Conservation (phyloP, 2,888 invertebrate genomes). For the Nemotelus pantherinus region DNA sequence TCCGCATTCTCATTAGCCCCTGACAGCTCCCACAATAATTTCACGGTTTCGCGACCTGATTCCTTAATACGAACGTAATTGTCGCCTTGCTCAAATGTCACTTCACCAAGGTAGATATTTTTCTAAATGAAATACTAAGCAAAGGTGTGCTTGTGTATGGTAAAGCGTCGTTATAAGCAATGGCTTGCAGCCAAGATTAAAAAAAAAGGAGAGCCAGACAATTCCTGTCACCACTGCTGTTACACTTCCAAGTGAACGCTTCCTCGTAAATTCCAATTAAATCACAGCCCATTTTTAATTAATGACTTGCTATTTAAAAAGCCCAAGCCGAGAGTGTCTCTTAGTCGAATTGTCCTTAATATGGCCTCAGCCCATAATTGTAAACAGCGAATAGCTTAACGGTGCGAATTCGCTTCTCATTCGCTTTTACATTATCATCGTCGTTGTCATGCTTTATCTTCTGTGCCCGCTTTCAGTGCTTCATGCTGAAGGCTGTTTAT, state of each 20-base stretch:
- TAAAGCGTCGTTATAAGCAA: background rate
- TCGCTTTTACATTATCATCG: background rate
- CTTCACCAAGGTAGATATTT: no score
- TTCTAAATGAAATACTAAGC: no score
- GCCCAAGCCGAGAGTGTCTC: background rate
- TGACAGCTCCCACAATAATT: no score
- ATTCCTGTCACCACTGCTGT: background rate
- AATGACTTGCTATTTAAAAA: constrained; percentile 14
- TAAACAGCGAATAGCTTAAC: no score
- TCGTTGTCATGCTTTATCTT: background rate
- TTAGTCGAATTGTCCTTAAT: background rate
- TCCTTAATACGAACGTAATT: no score
- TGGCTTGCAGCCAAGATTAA: constrained; percentile 2
- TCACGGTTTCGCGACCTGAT: no score
- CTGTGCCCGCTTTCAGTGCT: background rate
- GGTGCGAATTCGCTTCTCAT: background rate
- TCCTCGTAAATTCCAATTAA: constrained; percentile 34
- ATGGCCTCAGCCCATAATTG: no score
- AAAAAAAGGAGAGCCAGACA: background rate
- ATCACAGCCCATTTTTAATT: constrained; percentile 35
- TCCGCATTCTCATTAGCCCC: no score
- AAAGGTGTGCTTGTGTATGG: background rate
- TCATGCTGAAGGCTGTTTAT: background rate
- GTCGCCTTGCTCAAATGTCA: no score
- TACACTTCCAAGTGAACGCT: constrained; percentile 2